Base-by-base conservation (phyloP, 30 jellyfish, hydroid and myxozoan genomes). In the Rhopilema esculentum region DNA sequence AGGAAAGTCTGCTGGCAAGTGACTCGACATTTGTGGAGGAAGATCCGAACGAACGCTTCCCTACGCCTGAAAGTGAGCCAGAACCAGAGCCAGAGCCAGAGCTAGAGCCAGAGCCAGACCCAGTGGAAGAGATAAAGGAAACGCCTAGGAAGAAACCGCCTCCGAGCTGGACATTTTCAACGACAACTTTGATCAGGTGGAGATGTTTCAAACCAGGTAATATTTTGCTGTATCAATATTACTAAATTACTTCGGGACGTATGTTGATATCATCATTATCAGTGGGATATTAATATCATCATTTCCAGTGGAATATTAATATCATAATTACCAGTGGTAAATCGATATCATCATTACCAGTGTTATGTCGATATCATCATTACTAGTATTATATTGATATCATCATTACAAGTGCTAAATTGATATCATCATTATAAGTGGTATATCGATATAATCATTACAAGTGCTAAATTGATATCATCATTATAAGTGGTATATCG, bases 51-150 rank as follows among this genome's bases (percentile, higher is more conserved):
- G 77, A 65, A 32, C 75, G 88, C 49, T 74, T 66, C 63, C 78
- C 79, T 1, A 73, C 88, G 25, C 94, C 94, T 16, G 88, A 73
- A 19, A 52, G 75, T 31, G 88, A 73, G 62, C 49, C 85, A 8
- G 88, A 85, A 63, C 25, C 61, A 1, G 82, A 71, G 24, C 57
- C 84, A 20, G 88, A 61, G 31, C 23, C 83, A 28, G 78, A 73
- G 73, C 30, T 4, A 22, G 85, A 69, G 20, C 52, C 79, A 65
- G 72, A 49, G 16, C 22, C 16, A 66, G 27, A 66, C 22, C 29
- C 70, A 30, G 40, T 51, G 17, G 86, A 75, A 25, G 30, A 0
- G 15, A 49, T 18, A 21, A 22, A 31, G 49, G 80, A 16, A 25
- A 62, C 16, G 51, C 63, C 21, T 29, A 52, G 32, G 21, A 81